A percentile compares a stretch with the other conserved stretches of the same genome.
Evolutionary conservation across 2,888 invertebrate genomes (phyloP).

Genomic region (Epirrita christyi): DNA sequence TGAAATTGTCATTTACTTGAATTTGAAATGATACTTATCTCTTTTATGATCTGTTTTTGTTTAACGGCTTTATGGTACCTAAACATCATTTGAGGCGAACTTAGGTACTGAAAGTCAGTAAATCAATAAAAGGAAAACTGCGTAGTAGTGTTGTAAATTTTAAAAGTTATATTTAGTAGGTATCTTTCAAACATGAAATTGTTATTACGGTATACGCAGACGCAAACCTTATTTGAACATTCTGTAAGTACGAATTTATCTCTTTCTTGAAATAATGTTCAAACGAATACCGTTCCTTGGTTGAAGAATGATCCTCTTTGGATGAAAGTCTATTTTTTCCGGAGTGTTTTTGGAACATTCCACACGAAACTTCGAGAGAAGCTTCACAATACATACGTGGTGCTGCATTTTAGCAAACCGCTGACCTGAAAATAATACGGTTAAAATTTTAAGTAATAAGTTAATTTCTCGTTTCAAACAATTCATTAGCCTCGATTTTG

Average conservation of each 20-base stretch:
- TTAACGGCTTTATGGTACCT: too few species aligned
- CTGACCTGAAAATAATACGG: constrained; percentile 49
- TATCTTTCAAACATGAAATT: too few species aligned
- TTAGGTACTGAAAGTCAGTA: too few species aligned
- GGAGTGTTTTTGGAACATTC: constrained; percentile 42
- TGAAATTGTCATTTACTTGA: neutral
- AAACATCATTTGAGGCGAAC: too few species aligned
- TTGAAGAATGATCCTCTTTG: constrained; percentile 28
- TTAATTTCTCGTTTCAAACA: too few species aligned
- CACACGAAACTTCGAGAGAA: constrained; percentile 52
- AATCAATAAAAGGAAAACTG: too few species aligned
- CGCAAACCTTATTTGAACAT: neutral
- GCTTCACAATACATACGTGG: constrained; percentile 44
- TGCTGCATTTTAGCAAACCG: constrained; percentile 57
- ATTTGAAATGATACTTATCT: neutral
- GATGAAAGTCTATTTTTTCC: constrained; percentile 24
- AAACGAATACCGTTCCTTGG: constrained; percentile 36
- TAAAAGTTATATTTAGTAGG: too few species aligned
- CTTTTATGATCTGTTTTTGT: neutral
- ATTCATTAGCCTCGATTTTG: too few species aligned
- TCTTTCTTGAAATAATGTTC: constrained; percentile 31
- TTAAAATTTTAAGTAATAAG: neutral
- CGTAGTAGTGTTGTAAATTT: too few species aligned
- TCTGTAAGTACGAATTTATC: neutral
- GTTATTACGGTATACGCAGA: neutral